Conservation (phyloP, 2,113 vertebrate genomes). For the Zosterops lateralis region DNA sequence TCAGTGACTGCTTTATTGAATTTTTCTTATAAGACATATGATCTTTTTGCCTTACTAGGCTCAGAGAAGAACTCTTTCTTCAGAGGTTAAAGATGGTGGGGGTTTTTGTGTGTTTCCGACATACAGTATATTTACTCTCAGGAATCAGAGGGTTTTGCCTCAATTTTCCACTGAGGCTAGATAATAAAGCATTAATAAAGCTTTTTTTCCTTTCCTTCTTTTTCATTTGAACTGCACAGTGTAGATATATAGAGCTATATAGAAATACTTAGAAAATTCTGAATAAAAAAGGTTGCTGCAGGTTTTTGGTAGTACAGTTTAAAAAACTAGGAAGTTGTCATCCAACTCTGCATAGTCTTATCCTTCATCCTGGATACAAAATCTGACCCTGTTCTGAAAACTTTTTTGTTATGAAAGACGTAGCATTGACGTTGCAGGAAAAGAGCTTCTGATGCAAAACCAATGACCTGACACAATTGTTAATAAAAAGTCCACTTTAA, state of each 20-base stretch:
- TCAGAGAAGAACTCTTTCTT: background rate
- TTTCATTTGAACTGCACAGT: background rate
- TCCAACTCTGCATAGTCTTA: background rate
- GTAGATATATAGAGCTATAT: background rate
- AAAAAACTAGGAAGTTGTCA: background rate
- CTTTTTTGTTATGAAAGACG: background rate
- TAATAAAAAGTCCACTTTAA: slow-evolving; percentile 34
- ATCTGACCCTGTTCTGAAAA: background rate
- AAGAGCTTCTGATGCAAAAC: slow-evolving; percentile 15
- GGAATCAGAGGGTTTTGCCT: background rate
- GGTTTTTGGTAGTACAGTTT: background rate
- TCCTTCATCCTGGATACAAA: background rate
- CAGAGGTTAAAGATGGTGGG: background rate
- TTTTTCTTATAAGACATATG: background rate
- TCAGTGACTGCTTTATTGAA: background rate
- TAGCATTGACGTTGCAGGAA: background rate
- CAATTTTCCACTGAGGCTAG: background rate
- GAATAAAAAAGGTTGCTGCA: background rate
- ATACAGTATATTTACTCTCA: background rate
- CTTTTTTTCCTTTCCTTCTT: too few species aligned
- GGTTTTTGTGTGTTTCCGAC: background rate
- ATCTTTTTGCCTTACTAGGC: background rate
- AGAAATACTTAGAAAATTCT: background rate
- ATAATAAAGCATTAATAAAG: background rate
- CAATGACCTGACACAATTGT: background rate